Evolutionary conservation across 2,888 invertebrate species (phyloP), one percentile per base, ranked within the genome.

Genomic region (Torymus aiolomorphi): DNA sequence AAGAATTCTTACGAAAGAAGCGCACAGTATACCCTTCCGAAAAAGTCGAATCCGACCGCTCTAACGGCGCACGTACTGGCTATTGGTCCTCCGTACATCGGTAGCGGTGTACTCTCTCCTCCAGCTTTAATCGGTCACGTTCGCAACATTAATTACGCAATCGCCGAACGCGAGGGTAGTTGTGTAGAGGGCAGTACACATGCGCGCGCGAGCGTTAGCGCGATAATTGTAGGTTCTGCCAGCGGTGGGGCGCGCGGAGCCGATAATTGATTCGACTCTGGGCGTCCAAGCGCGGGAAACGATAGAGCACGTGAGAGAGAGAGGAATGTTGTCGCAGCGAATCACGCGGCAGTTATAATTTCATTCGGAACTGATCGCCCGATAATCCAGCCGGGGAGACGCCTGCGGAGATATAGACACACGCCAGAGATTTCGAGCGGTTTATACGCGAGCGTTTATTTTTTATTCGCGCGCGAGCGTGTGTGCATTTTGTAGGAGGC

Each of bases 321-420:
- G 24, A 24, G 49, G 59, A 66, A 67, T 67, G 74, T 59, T 67
- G 75, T 66, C 66, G 57, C 74, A 31, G 72, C 62, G 52, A 72
- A 72, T 72, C 62, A n/a, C 51, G 59, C 51, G 49, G 31, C 31
- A 18, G 76, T 69, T 69, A 69, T 76, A 76, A 76, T 76, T 69
- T 76, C 76, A 76, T 67, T 76, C 54, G 76, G 42, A 69, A 69
- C 31, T 61, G 76, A 76, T 76, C 52, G 76, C 75, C 66, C 74
- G 65, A 66, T 74, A 74, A 74, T 74, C 65, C 65, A 24, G 13
- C 1, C 31, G 67, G 59, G n/a, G 31, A 13, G 52, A 62, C 59
- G 54, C 31, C 31, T 31, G 31, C 31, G 8, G 8, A 10, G 5
- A 8, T 42, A 42, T 8, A 8, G 4, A 10, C 42, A 42, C 8